These are phyloP conservation scores for Calephelis perditalis DNA, from an alignment of 2,888 invertebrate genomes.

Conservation along the genomic window DNA sequence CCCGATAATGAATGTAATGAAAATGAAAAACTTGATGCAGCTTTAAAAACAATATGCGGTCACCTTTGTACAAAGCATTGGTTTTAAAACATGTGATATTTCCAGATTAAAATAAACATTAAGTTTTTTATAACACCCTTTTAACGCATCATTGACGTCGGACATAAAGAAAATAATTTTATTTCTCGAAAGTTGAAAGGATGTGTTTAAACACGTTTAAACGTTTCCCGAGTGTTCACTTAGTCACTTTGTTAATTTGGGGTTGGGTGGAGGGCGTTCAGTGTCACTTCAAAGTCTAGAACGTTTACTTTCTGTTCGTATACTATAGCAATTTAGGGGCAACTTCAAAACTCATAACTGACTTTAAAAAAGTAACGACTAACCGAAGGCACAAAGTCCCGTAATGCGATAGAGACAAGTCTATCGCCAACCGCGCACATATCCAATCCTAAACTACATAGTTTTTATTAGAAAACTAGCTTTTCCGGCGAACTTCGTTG, in stretches of 20 bases:
- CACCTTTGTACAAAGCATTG: slow-evolving; percentile 4
- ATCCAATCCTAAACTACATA: no score
- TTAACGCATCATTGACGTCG: slow-evolving; percentile 21
- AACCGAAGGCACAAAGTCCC: no score
- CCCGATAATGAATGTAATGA: not conserved
- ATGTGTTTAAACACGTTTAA: slow-evolving; percentile 15
- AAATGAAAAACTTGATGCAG: slow-evolving; percentile 1
- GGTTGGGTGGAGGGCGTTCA: slow-evolving; percentile 12
- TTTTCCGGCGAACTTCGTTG: no score
- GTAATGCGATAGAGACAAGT: no score
- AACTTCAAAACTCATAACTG: no score
- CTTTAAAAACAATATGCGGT: slow-evolving; percentile 3
- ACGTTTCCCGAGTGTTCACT: slow-evolving; percentile 20
- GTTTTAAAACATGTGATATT: slow-evolving; percentile 5
- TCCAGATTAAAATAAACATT: slow-evolving; percentile 15
- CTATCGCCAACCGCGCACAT: no score
- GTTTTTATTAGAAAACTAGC: no score
- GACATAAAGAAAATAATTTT: slow-evolving; percentile 21
- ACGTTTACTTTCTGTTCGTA: not conserved
- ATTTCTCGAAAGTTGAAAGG: slow-evolving; percentile 22
- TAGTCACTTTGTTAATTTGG: slow-evolving; percentile 24
- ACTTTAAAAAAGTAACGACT: no score
- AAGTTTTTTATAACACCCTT: slow-evolving; percentile 18
- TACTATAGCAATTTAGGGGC: not conserved
- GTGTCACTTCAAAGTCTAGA: slow-evolving; percentile 4